Evolutionary conservation across 2,113 vertebrate species (phyloP), one percentile per base, ranked within the genome.

Genomic region (Axis porcinus): DNA sequence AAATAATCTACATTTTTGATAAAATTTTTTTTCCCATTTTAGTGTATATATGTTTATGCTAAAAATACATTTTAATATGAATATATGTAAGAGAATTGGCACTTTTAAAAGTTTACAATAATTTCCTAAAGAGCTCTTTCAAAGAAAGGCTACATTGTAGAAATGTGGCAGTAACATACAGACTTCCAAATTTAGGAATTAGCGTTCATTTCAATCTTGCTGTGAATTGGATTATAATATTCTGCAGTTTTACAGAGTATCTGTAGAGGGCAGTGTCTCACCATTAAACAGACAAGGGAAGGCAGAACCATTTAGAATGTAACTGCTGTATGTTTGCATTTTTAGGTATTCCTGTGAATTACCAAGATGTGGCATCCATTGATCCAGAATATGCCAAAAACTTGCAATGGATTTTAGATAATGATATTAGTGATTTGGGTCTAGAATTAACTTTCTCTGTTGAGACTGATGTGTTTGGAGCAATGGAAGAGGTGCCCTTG

Each of bases 301-400:
- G 23, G 45, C 55, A 96, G 82, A 78, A 14, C 5, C 6, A 15
- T 95, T 89, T 86, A 92, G 82, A 92, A 19, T 78, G 3, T 92
- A 93, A 97, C 83, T 94, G 81, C 92, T 97, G 14, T 82, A 55
- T 95, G 86, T 96, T 93, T 98, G 28, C 78, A 79, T 92, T 97
- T 97, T 74, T 98, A 99, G 99, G 99, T 58, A 99, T 99, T 98
- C 99, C 99, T 89, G 99, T 99, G 97, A 99, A 99, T 99, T 99
- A 99, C 98, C 99, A 99, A 98, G 99, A 99, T 97, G 99, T 99
- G 97, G 99, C 99, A 5, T 99, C 99, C 97, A 99, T 99, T 92
- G 99, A 99, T 98, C 99, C 99, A 90, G 99, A 99, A 95, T 99
- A 99, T 97, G 99, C 99, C 54, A 99, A 99, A 98, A 99, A 99